Evolutionary conservation across 2,113 vertebrate genomes (phyloP).

Genomic region (Rousettus leschenaultii): DNA sequence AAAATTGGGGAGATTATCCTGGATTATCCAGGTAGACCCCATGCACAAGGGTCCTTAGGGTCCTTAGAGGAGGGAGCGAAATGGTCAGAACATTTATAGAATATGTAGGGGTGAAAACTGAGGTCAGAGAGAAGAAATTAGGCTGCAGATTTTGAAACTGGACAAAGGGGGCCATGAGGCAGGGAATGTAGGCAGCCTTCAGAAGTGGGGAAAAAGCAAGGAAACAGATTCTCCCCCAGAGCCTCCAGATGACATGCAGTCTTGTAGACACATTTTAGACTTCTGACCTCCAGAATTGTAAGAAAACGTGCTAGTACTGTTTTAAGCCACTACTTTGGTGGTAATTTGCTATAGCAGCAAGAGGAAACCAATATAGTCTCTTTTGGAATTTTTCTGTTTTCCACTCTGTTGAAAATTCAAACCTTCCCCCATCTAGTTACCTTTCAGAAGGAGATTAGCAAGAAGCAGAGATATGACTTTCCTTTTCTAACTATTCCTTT

Average conservation of each 20-base stretch:
- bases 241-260: background rate
- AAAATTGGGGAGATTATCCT: background rate
- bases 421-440: background rate
- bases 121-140: background rate
- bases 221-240: background rate
- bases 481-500: background rate
- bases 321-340: background rate
- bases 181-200: background rate
- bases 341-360: background rate
- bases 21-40: background rate
- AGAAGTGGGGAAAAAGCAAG: background rate
- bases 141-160: background rate
- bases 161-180: background rate
- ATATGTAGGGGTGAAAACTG: background rate
- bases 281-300: background rate
- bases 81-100: background rate
- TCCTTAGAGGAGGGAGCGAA: background rate
- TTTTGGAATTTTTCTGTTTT: background rate
- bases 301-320: background rate
- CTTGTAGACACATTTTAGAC: background rate
- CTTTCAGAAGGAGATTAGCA: background rate
- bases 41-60: background rate
- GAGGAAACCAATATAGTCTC: background rate
- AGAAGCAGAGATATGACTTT: background rate
- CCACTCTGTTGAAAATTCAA: background rate